These are phyloP conservation scores for Heliconius eleuchia DNA, from an alignment of 1,140 invertebrate species.

Conservation along the genomic window DNA sequence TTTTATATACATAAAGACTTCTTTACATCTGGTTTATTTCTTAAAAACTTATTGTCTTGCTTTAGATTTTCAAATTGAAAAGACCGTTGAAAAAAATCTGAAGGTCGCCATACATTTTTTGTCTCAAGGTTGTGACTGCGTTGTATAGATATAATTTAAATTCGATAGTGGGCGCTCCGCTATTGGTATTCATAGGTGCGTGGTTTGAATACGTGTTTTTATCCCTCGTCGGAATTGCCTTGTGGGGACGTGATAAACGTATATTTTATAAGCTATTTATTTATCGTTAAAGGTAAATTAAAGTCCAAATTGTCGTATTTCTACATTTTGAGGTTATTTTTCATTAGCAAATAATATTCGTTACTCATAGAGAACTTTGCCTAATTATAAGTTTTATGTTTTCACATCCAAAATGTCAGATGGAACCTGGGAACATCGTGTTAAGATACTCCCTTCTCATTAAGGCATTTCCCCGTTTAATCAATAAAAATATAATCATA, in stretches of 20 bases:
- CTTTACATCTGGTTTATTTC: not conserved
- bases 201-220: conserved; percentile 72
- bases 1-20: not conserved
- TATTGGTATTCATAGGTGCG: conserved; percentile 64
- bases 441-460: too few species aligned
- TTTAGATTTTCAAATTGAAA: conserved; percentile 11
- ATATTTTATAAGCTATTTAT: not conserved
- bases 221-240: conserved; percentile 67
- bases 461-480: too few species aligned
- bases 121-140: conserved; percentile 31
- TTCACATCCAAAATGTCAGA: too few species aligned
- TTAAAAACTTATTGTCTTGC: not conserved
- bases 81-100: conserved; percentile 9
- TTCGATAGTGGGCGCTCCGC: conserved; percentile 53
- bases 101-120: conserved; percentile 25
- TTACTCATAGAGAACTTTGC: not conserved
- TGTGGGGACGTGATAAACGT: conserved; percentile 57
- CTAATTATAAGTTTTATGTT: too few species aligned
- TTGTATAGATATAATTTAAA: conserved; percentile 60
- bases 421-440: too few species aligned
- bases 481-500: too few species aligned
- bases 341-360: not conserved
- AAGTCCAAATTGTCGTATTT: not conserved
- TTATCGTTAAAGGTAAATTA: not conserved
- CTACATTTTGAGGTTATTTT: not conserved